Evolutionary conservation across 2,113 vertebrate genomes (phyloP), one percentile per base, ranked within the genome.

Genomic region (Monopterus albus): DNA sequence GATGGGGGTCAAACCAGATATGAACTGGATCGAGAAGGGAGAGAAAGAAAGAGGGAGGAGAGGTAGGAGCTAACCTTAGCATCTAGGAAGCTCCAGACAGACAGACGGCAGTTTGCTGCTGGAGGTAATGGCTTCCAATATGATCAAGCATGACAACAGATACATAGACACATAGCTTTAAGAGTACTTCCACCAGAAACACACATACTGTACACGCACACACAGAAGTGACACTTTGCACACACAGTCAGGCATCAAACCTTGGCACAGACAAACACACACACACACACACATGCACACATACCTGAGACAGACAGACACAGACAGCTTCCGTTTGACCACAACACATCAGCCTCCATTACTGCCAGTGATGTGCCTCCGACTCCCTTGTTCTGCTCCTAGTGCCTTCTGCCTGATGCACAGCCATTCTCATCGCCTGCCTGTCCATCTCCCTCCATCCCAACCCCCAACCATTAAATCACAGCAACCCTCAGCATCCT

Each of bases 111-210:
- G 79, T 81, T 90, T 92, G 76, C 83, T 81, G 85, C 64, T 84
- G 93, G 91, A 85, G 90, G 89, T 94, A 94, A 96, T 93, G 94
- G 92, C 93, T 91, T 93, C 93, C 90, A 92, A 76, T 73, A 63
- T 77, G 55, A 86, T 81, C 77, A 81, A 69, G 69, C 81, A 77
- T 88, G 89, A 92, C 93, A 95, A 91, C 83, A 90, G 50, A 74
- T 87, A n/a, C n/a, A n/a, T n/a, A n/a, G n/a, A n/a, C 88, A 88
- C 77, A 90, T 15, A 72, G 89, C 80, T 92, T 90, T 79, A 88
- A 85, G 47, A 68, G 57, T 25, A 53, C 23, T 60, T 63, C 68
- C 26, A 62, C 25, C 39, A 26, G 12, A 69, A 68, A 78, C 58
- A 75, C 64, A 66, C 64, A 60, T 17, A 77, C 42, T 69, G 57